phyloP scores from a whole-genome alignment of 2,888 invertebrate genomes.

The Drosophila multiciliata region DNA sequence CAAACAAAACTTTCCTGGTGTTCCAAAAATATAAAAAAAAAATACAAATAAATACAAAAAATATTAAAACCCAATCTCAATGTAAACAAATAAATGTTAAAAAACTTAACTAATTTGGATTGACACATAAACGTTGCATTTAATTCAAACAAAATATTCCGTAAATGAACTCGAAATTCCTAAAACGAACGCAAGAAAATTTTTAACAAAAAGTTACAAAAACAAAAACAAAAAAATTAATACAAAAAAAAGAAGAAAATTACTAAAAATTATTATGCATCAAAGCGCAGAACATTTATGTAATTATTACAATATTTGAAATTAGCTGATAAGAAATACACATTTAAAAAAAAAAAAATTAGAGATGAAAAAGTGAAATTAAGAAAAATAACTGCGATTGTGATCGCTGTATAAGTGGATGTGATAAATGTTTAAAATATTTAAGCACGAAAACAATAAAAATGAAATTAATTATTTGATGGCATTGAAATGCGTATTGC shows the following conservation, averaged over 20 bases:
- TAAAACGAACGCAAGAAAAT: slow-evolving; percentile 51
- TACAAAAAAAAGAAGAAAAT: slow-evolving; percentile 26
- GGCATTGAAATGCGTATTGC: slow-evolving; percentile 59
- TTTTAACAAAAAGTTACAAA: slow-evolving; percentile 54
- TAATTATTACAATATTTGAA: slow-evolving; percentile 60
- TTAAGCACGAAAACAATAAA: slow-evolving; percentile 70
- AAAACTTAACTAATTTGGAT: slow-evolving; percentile 32
- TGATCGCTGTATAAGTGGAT: slow-evolving; percentile 83
- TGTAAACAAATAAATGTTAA: slow-evolving; percentile 25
- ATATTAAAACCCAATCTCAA: slow-evolving; percentile 18
- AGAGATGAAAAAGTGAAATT: slow-evolving; percentile 45
- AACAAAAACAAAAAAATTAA: slow-evolving; percentile 24
- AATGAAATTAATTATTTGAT: slow-evolving; percentile 53
- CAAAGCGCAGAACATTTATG: slow-evolving; percentile 55
- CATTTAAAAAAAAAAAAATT: slow-evolving; percentile 43
- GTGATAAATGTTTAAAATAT: slow-evolving; percentile 84
- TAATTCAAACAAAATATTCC: slow-evolving; percentile 64
- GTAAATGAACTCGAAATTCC: slow-evolving; percentile 81
- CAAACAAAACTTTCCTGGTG: slow-evolving; percentile 25
- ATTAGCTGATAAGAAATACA: slow-evolving; percentile 38
- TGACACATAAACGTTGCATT: slow-evolving; percentile 40
- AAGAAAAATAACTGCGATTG: slow-evolving; percentile 74
- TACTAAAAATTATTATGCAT: slow-evolving; percentile 64
- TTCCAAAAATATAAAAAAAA: slow-evolving; percentile 24
- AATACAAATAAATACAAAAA: slow-evolving; percentile 13